These are phyloP conservation scores for Macaria liturata DNA, from an alignment of 2,888 invertebrate genomes.

Conservation along the genomic window DNA sequence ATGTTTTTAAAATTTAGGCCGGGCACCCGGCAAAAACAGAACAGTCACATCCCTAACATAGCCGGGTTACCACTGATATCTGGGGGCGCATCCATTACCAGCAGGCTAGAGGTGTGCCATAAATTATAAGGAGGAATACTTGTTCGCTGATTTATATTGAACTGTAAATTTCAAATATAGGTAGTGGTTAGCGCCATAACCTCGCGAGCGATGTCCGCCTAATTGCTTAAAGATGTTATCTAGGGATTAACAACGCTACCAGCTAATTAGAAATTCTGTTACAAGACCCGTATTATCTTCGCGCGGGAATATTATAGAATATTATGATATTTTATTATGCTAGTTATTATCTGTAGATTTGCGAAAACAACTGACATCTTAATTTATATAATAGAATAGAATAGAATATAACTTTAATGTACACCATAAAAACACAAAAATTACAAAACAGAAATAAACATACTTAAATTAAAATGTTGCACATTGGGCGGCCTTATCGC, in stretches of 20 bases:
- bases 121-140: constrained; percentile 75
- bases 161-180: constrained; percentile 62
- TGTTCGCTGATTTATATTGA: constrained; percentile 74
- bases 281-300: background rate
- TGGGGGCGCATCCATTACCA: constrained; percentile 77
- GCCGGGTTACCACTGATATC: constrained; percentile 71
- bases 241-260: constrained; percentile 8
- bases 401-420: too few relatives aligned
- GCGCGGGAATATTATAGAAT: background rate
- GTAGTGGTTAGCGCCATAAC: constrained; percentile 40
- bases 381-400: too few relatives aligned
- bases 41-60: constrained; percentile 5
- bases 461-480: too few relatives aligned
- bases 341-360: too few relatives aligned
- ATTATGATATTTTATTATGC: too few relatives aligned
- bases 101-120: constrained; percentile 67
- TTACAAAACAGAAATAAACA: too few relatives aligned
- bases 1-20: background rate
- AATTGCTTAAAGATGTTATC: constrained; percentile 14
- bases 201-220: constrained; percentile 18
- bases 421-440: too few relatives aligned
- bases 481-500: too few relatives aligned
- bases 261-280: constrained; percentile 5
- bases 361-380: too few relatives aligned
- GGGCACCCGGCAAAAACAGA: constrained; percentile 11